A percentile compares a stretch with the other conserved stretches of the same genome.
Evolutionary conservation across 2,797 vertebrate genomes (phyloP).

Genomic region (Anguilla pacifica): DNA sequence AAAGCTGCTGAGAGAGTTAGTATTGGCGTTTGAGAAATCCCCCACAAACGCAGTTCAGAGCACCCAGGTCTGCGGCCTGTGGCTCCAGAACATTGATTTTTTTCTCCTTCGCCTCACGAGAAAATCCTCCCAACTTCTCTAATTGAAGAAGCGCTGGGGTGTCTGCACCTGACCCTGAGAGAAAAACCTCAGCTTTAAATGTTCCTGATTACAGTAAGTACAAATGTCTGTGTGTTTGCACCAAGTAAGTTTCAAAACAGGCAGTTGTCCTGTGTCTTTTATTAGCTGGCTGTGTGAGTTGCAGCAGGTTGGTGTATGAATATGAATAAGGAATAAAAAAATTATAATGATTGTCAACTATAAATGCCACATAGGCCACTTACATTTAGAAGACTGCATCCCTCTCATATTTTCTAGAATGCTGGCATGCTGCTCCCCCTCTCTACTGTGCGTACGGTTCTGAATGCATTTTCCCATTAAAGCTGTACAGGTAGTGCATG

Average conservation of each 20-base stretch:
- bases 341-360: not conserved
- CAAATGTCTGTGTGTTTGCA: not conserved
- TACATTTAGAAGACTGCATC: not conserved
- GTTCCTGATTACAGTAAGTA: not conserved
- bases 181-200: not conserved
- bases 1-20: slow-evolving; percentile 36
- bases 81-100: slow-evolving; percentile 4
- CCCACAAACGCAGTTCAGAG: slow-evolving; percentile 13
- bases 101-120: slow-evolving; percentile 15
- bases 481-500: not conserved
- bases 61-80: slow-evolving; percentile 19
- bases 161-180: slow-evolving; percentile 12
- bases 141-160: slow-evolving; percentile 14
- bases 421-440: not conserved
- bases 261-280: not conserved
- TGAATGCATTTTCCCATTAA: not conserved
- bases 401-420: not conserved
- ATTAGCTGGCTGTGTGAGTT: not conserved
- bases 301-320: not conserved
- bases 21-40: slow-evolving; percentile 35
- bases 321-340: not conserved
- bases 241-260: not conserved
- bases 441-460: not conserved
- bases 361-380: not conserved
- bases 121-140: slow-evolving; percentile 24